phyloP scores from a whole-genome alignment of 2,113 vertebrate species.

The Syrrhaptes paradoxus region DNA sequence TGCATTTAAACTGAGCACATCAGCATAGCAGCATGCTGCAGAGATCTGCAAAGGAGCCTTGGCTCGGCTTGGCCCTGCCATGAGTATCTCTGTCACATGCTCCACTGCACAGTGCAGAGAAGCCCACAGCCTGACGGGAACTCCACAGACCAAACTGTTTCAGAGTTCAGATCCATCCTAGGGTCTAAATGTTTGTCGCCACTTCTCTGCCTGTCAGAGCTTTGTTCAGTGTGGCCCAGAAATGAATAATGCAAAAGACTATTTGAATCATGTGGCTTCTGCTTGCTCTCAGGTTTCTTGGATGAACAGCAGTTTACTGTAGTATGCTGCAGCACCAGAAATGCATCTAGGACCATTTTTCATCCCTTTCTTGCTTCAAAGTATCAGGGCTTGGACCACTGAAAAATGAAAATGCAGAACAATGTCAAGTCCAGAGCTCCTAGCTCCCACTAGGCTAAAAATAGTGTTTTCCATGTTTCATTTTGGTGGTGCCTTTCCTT shows the following conservation, averaged over 20 bases:
- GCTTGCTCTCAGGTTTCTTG: not conserved
- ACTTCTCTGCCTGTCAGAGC: not conserved
- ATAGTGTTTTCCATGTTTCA: not conserved
- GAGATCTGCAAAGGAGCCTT: not conserved
- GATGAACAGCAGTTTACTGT: not conserved
- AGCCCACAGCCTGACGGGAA: not conserved
- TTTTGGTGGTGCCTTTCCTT: not conserved
- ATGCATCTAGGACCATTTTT: not conserved
- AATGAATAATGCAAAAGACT: not conserved
- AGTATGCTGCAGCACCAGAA: not conserved
- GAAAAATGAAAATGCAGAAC: not conserved
- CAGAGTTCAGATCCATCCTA: not conserved
- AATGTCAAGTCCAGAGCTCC: not conserved
- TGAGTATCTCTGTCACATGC: rapidly evolving
- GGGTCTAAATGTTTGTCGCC: not conserved
- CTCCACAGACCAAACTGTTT: not conserved
- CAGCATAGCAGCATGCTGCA: not conserved
- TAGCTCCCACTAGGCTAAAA: not conserved
- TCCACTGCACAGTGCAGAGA: not conserved
- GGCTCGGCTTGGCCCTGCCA: not conserved
- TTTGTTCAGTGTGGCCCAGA: not conserved
- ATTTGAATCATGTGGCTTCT: not conserved
- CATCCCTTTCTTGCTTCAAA: not conserved
- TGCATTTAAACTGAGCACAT: not conserved
- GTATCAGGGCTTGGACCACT: not conserved